These are phyloP conservation scores for Alexandromys fortis DNA, from an alignment of 2,113 vertebrate species.

Conservation along the genomic window DNA sequence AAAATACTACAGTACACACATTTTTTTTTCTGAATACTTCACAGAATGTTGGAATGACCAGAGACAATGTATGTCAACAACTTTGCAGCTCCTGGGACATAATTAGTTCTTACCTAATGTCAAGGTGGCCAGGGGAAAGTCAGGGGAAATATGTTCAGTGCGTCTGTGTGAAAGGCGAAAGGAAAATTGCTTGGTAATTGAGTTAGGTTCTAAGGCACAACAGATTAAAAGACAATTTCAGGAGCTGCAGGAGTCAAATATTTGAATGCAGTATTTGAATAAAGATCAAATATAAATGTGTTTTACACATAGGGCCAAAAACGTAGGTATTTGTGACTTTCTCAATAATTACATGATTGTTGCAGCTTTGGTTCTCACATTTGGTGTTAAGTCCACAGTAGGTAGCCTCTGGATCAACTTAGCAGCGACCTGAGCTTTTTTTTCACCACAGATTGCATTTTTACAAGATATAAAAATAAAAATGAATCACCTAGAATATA, in stretches of 20 bases:
- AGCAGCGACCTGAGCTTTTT: neutral
- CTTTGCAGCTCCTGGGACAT: neutral
- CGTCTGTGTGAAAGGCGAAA: conserved; percentile 11
- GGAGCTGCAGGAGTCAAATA: conserved; percentile 41
- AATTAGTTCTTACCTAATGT: neutral
- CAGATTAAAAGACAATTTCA: conserved; percentile 50
- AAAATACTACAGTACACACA: too few species aligned
- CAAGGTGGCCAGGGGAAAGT: neutral
- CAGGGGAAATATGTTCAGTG: neutral
- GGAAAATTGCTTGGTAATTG: conserved; percentile 36
- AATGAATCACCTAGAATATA: neutral
- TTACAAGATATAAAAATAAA: conserved; percentile 44
- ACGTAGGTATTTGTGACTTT: conserved; percentile 7
- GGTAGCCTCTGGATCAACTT: neutral
- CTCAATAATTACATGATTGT: conserved; percentile 35
- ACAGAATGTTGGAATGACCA: neutral
- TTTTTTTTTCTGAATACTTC: neutral
- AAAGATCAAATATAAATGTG: conserved; percentile 34
- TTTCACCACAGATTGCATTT: conserved; percentile 3
- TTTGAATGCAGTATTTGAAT: conserved; percentile 61
- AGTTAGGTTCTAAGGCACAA: conserved; percentile 28
- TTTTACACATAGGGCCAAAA: neutral
- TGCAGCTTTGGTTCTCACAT: neutral
- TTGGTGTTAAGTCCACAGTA: neutral
- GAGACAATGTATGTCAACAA: neutral